Evolutionary conservation across 2,113 vertebrate genomes (phyloP).

Genomic region (Gnathonemus echidnorhynchus): DNA sequence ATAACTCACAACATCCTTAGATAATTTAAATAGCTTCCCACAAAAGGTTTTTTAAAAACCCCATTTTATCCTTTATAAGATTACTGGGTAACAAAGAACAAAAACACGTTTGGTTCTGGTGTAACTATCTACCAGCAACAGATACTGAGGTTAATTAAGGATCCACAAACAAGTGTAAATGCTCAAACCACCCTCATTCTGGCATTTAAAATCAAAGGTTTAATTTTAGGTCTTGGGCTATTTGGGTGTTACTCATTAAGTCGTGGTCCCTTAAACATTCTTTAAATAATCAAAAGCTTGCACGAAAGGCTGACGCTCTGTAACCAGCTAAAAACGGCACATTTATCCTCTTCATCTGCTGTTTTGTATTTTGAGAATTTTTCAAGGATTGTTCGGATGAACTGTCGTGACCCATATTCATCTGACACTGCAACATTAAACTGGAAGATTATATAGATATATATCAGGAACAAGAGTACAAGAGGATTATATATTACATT

Average conservation of each 20-base stretch:
- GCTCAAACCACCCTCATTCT: background rate
- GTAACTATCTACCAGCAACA: constrained; percentile 37
- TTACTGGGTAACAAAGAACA: constrained; percentile 29
- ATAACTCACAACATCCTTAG: constrained; percentile 40
- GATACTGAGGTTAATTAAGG: constrained; percentile 45
- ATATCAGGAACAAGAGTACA: background rate
- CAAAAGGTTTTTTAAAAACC: constrained; percentile 36
- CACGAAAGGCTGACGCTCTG: background rate
- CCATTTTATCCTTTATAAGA: constrained; percentile 37
- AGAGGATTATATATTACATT: background rate
- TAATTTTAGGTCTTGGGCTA: background rate
- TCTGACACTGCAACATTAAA: background rate
- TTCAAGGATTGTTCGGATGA: background rate
- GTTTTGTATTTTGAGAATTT: background rate
- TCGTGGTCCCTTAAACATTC: background rate
- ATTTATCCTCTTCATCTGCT: background rate
- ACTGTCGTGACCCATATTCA: background rate
- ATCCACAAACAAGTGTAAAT: background rate
- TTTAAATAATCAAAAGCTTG: background rate
- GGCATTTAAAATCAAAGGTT: background rate
- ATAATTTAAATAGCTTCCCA: constrained; percentile 50
- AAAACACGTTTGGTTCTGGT: constrained; percentile 27
- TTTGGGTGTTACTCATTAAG: background rate
- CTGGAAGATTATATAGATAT: background rate
- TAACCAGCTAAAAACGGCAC: background rate